A percentile compares a stretch with the other conserved stretches of the same genome.
phyloP scores from a whole-genome alignment of 2,888 invertebrate species.

The Allophyes oxyacanthae region DNA sequence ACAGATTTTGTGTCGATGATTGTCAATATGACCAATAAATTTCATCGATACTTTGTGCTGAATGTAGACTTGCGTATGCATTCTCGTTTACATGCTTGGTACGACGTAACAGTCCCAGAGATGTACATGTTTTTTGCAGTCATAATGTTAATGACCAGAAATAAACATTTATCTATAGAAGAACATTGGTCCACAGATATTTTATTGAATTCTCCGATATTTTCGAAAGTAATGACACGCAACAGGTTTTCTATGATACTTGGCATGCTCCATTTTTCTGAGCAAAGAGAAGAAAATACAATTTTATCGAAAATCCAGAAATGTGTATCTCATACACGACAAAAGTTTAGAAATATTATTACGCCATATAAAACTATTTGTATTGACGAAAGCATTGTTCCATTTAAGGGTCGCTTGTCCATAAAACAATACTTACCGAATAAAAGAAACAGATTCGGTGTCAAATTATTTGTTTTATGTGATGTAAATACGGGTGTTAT shows the following conservation, averaged over 20 bases:
- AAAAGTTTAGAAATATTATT: conserved; percentile 16
- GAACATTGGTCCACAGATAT: conserved; percentile 11
- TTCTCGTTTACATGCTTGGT: conserved; percentile 34
- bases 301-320: conserved; percentile 19
- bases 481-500: conserved; percentile 6
- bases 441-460: conserved; percentile 24
- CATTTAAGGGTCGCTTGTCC: conserved; percentile 16
- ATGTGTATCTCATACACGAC: conserved; percentile 7
- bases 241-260: conserved; percentile 12
- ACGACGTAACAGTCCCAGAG: conserved; percentile 31
- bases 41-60: conserved; percentile 3
- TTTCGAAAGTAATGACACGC: conserved; percentile 11
- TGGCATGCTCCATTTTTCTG: conserved; percentile 16
- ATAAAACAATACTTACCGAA: conserved; percentile 21
- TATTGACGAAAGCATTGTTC: conserved; percentile 21
- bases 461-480: conserved; percentile 24
- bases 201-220: conserved; percentile 8
- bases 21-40: conserved; percentile 5
- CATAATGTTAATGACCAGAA: conserved; percentile 31
- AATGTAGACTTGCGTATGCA: conserved; percentile 10
- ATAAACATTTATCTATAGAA: conserved; percentile 8
- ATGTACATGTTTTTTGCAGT: conserved; percentile 40
- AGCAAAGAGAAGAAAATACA: conserved; percentile 10
- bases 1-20: conserved; percentile 2
- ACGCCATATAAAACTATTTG: conserved; percentile 18